These are phyloP conservation scores for Melospiza melodia DNA, from an alignment of 2,113 vertebrate species.

Conservation along the genomic window DNA sequence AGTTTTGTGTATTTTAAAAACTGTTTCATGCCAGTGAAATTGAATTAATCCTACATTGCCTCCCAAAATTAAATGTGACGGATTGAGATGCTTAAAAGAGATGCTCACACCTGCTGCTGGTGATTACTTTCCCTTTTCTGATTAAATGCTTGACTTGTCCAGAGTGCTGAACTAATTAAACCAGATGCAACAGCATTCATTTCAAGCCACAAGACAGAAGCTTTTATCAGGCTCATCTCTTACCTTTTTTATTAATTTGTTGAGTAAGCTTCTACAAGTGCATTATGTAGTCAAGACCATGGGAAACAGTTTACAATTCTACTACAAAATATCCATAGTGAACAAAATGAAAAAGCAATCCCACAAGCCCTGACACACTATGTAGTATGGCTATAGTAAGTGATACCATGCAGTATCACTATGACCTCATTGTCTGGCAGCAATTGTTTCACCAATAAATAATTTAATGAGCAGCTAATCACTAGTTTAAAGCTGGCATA, in stretches of 20 bases:
- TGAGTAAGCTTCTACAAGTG: background rate
- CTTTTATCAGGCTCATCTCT: background rate
- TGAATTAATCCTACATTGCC: background rate
- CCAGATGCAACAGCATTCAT: background rate
- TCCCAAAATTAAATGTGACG: background rate
- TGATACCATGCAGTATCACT: background rate
- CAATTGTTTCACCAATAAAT: background rate
- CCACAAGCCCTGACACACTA: background rate
- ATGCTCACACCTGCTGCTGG: background rate
- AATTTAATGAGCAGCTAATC: background rate
- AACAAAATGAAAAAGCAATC: background rate
- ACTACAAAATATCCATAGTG: background rate
- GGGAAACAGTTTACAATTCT: background rate
- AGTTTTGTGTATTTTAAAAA: background rate
- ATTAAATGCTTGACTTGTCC: conserved; percentile 22
- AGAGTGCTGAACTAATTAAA: conserved; percentile 23
- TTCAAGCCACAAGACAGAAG: background rate
- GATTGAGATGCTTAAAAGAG: background rate
- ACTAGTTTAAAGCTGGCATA: background rate
- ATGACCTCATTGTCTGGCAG: background rate
- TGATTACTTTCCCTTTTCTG: background rate
- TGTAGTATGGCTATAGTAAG: background rate
- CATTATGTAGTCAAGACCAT: background rate
- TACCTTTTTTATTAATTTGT: background rate
- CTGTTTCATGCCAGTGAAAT: background rate